These are phyloP conservation scores for Cyrtorhinus lividipennis DNA, from an alignment of 1,140 invertebrate species.

Conservation along the genomic window DNA sequence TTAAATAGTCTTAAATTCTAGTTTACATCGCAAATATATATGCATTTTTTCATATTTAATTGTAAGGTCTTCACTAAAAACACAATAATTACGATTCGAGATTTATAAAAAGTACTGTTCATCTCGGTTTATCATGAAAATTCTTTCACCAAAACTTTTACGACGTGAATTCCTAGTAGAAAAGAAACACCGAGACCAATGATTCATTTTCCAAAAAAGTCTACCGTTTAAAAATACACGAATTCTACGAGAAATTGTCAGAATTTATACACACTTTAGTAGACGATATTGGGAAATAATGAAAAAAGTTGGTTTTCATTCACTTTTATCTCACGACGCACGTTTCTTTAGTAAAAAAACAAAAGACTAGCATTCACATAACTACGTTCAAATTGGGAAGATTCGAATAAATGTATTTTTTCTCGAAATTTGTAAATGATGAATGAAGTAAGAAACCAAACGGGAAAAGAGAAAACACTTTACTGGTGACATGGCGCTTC, in stretches of 20 bases:
- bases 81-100: background rate
- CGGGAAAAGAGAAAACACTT: background rate
- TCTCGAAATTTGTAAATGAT: too few species aligned
- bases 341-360: background rate
- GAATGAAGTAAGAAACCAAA: too few species aligned
- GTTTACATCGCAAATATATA: background rate
- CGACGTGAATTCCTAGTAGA: background rate
- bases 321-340: background rate
- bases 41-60: background rate
- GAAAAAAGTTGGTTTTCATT: background rate
- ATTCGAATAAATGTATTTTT: too few species aligned
- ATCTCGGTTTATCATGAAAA: background rate
- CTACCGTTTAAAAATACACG: background rate
- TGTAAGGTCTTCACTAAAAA: background rate
- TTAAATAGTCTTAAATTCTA: background rate
- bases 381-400: background rate
- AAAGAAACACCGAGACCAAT: background rate
- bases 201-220: background rate
- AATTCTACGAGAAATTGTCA: background rate
- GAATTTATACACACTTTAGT: background rate
- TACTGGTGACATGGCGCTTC: background rate
- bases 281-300: background rate
- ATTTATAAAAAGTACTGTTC: background rate
- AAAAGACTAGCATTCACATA: conserved; percentile 7
- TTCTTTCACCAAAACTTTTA: background rate